Evolutionary conservation across 1,140 invertebrate genomes (phyloP), one percentile per base, ranked within the genome.

Genomic region (Diploscapter pachys): DNA sequence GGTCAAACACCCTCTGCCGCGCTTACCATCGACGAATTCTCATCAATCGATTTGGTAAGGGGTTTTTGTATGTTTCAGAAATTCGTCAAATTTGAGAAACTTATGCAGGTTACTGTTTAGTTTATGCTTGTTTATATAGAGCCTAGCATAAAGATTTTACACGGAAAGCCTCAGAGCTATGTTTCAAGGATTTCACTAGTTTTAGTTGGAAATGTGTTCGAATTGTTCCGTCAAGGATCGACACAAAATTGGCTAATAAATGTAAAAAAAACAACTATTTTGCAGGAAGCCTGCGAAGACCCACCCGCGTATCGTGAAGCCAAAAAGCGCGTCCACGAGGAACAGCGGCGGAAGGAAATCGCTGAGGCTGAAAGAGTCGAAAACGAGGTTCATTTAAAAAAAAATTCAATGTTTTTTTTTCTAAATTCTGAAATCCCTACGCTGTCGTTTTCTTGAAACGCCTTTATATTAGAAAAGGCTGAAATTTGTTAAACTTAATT

Each of bases 11-110:
- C 95, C 0, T 94, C 93, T 2, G 92, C 92, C 83, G 88, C 89
- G 68, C 87, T 99, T 49, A 97, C 95, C 0, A 88, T 97, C 5
- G 94, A 98, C 78, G 95, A 99, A 88, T 99, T 99, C 85, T 93
- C 96, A 91, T 92, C 91, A 0, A 93, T 98, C 4, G 95, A 99
- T 87, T 88, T 99, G 68, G 95, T 97, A 85, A 48, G 78, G 13
- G 11, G 49, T 64, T 64, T 48, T 64, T 6, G 5, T 64, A 50
- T 5, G 31, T 8, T 6, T 50, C 11, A 59, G 57, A 13, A 11
- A 59, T 59, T 59, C 31, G 31, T 31, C 31, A 31, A 31, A 31
- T 31, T 31, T 31, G 31, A 31, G 31, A 31, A 31, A 31, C 31
- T 31, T 31, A 31, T 31, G 31, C 31, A 31, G 31, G 31, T 31